phyloP scores from a whole-genome alignment of 2,888 invertebrate genomes.

The Sesamia inferens region DNA sequence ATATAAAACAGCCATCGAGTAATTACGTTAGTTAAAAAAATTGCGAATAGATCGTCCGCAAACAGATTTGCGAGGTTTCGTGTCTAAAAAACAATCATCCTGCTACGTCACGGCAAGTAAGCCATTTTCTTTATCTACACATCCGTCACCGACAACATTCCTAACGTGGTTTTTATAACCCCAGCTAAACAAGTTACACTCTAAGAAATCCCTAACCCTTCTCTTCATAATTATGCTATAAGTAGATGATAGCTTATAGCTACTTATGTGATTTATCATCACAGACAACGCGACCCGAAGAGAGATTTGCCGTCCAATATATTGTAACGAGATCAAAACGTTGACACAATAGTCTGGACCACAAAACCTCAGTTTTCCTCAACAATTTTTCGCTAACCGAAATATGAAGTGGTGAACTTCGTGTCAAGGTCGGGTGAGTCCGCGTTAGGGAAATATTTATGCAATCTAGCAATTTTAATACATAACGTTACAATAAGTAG shows the following conservation, averaged over 20 bases:
- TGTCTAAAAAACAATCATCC: neutral
- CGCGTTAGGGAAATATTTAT: neutral
- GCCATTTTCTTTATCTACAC: no score
- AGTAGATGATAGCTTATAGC: no score
- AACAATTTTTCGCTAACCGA: constrained; percentile 1
- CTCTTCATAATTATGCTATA: neutral
- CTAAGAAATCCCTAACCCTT: neutral
- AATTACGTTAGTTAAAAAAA: neutral
- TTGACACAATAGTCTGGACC: constrained; percentile 16
- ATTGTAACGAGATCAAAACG: constrained; percentile 1
- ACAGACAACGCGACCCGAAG: neutral
- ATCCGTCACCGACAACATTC: no score
- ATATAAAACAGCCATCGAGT: neutral
- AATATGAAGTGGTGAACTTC: constrained; percentile 13
- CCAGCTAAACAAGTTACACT: neutral
- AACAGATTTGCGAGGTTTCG: neutral
- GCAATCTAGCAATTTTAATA: neutral
- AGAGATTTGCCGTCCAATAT: neutral
- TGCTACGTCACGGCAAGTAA: no score
- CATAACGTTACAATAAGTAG: neutral
- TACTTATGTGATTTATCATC: no score
- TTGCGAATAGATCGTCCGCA: no score
- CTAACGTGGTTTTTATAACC: neutral
- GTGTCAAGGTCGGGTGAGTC: constrained; percentile 2
- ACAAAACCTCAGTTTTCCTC: constrained; percentile 28